Percentiles rank a stretch among this genome's conserved stretches.
phyloP scores from a whole-genome alignment of 2,113 vertebrate genomes.

The Cyanoderma ruficeps region DNA sequence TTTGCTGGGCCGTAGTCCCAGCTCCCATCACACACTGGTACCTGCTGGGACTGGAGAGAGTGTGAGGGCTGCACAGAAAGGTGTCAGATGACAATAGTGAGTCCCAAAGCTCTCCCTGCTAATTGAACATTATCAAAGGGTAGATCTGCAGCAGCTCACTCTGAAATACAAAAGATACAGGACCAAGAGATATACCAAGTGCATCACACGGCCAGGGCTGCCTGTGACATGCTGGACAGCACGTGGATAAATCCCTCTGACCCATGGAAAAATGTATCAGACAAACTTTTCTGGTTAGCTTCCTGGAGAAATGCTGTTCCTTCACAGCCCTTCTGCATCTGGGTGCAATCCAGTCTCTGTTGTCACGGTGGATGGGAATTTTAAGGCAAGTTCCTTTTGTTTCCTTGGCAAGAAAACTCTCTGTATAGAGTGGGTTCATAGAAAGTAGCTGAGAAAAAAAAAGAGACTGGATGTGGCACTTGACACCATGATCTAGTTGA shows the following conservation, averaged over 20 bases:
- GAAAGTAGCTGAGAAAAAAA: neutral
- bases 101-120: neutral
- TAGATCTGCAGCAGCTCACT: neutral
- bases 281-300: neutral
- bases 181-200: neutral
- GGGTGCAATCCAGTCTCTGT: neutral
- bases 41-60: accelerated
- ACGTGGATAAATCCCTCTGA: accelerated
- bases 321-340: neutral
- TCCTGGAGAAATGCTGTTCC: neutral
- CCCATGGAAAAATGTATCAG: neutral
- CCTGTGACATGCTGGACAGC: neutral
- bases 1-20: neutral
- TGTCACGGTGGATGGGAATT: neutral
- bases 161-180: neutral
- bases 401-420: neutral
- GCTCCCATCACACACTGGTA: accelerated
- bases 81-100: accelerated
- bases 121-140: neutral
- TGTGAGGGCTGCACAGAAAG: neutral
- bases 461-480: no score
- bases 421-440: neutral
- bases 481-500: no score
- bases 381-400: neutral
- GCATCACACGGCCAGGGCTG: neutral